Base-by-base conservation (phyloP, 2,888 invertebrate species). In the Poecilus cupreus region DNA sequence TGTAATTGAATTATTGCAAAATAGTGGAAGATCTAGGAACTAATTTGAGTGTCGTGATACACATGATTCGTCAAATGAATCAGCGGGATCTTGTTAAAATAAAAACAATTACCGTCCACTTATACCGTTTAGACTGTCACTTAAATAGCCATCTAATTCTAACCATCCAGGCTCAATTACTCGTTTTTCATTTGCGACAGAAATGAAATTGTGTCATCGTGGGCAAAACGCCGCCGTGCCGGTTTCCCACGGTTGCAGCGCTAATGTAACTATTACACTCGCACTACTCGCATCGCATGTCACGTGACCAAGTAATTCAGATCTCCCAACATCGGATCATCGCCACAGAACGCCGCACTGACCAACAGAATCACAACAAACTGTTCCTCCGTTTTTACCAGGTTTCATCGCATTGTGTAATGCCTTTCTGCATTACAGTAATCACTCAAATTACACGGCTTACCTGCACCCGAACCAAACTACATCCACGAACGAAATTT, bases 191-290 rank as follows among this genome's bases (percentile, higher is more conserved):
- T 49, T 68, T 51, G 51, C 11, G 74, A 68, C 37, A 68, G 60
- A 60, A 60, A 22, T 60, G 60, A 68, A 54, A 68, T 68, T 75
- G 74, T 75, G 74, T 75, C 74, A 75, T 75, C 74, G 49, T 24
- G 43, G 46, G 74, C 68, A 68, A 68, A 68, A 68, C 39, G 20
- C 20, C 54, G 54, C n/a, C 2, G 54, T 60, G 24, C 11, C 51
- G 49, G 51, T 20, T 75, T 75, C 74, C 46, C 74, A 68, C 68
- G 68, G 68, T 68, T 37, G 39, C 18, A 37, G 49, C 49, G 54
- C 68, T 68, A 68, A 68, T 68, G 68, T 68, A 39, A 68, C 68
- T 68, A 68, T 68, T 68, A 68, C 68, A 68, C 68, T 60, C 24
- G 60, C 24, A 60, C 60, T 43, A 43, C 43, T 43, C 43, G 43